Conservation (phyloP, 2,113 vertebrate genomes). For the Psittacula cyanocephala region DNA sequence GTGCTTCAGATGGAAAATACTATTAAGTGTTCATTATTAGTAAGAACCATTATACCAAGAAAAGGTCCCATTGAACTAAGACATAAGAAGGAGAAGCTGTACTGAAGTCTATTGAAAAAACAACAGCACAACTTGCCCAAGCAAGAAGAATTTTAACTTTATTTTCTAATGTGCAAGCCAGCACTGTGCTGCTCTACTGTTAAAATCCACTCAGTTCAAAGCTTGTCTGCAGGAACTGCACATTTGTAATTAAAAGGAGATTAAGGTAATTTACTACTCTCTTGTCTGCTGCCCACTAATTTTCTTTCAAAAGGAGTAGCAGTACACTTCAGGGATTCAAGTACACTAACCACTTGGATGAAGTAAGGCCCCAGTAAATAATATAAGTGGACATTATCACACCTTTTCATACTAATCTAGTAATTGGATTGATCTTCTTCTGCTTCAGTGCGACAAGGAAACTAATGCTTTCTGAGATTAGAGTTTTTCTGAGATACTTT, state of each 20-base stretch:
- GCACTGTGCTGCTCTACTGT: not conserved
- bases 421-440: not conserved
- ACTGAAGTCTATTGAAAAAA: not conserved
- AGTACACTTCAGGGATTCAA: not conserved
- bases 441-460: not conserved
- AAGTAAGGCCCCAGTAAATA: not conserved
- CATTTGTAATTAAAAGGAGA: slow-evolving; percentile 41
- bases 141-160: not conserved
- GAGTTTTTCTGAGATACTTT: not conserved
- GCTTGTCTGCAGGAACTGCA: not conserved
- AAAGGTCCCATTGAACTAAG: not conserved
- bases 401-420: not conserved
- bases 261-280: slow-evolving; percentile 29
- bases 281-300: not conserved
- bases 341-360: not conserved
- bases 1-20: not conserved
- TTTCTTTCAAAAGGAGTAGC: slow-evolving; percentile 1
- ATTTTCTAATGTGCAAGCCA: not conserved
- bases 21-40: not conserved
- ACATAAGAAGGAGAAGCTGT: not conserved
- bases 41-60: not conserved
- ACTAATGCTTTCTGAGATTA: not conserved
- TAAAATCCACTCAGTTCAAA: not conserved
- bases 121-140: fast-evolving
- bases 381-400: not conserved